Conservation (phyloP, 2,888 invertebrate species). For the Folsomia manolachei region DNA sequence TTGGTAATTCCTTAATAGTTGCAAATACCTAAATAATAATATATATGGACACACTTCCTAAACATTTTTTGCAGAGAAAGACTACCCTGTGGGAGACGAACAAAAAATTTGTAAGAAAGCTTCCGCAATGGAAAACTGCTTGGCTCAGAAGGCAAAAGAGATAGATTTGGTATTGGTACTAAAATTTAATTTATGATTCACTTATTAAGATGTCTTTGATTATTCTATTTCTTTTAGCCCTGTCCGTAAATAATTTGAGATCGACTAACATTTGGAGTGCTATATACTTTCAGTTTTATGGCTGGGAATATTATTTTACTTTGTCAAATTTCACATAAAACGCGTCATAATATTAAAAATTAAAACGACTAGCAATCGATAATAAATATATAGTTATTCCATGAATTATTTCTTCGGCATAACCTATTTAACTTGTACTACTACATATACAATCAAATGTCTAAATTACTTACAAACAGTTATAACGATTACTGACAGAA, state of each 20-base stretch:
- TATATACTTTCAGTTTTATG: too few relatives aligned
- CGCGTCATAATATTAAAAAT: too few relatives aligned
- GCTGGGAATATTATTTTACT: too few relatives aligned
- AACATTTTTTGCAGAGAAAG: background rate
- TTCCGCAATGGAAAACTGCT: background rate
- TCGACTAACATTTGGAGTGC: too few relatives aligned
- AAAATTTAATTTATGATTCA: background rate
- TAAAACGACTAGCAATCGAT: too few relatives aligned
- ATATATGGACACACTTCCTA: too few relatives aligned
- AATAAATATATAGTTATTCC: too few relatives aligned
- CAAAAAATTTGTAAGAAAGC: background rate
- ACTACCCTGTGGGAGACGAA: background rate
- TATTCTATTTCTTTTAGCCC: background rate
- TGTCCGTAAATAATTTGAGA: too few relatives aligned
- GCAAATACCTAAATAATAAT: background rate
- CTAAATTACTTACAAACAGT: background rate
- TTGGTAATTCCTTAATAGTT: background rate
- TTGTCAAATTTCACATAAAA: too few relatives aligned
- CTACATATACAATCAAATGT: background rate
- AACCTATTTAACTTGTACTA: background rate
- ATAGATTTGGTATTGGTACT: background rate
- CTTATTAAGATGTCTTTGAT: background rate
- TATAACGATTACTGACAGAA: constrained; percentile 60
- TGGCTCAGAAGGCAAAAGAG: background rate
- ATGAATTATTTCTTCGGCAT: too few relatives aligned